phyloP scores from a whole-genome alignment of 2,888 invertebrate species.

The Pristionchus arcanus region DNA sequence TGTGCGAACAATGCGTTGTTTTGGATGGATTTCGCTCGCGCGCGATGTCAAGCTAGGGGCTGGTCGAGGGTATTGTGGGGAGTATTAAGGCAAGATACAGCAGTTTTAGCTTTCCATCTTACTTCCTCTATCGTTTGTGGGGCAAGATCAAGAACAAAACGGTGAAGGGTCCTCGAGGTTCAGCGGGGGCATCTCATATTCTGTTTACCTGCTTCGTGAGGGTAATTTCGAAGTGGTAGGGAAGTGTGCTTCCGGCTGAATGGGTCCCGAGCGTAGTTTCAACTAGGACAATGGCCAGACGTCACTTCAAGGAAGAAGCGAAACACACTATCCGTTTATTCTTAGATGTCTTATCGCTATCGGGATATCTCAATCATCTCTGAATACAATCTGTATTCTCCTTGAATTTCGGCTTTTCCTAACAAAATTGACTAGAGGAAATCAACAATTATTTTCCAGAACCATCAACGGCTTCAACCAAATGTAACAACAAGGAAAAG shows the following conservation, averaged over 20 bases:
- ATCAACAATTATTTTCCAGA: not conserved
- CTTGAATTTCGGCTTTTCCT: no score
- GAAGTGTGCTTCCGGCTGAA: constrained; percentile 10
- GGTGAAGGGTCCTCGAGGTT: not conserved
- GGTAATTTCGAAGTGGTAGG: constrained; percentile 1
- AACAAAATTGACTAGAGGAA: no score
- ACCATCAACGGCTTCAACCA: not conserved
- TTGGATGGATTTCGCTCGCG: constrained; percentile 10
- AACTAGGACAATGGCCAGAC: not conserved
- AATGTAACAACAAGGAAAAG: not conserved
- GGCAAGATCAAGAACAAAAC: not conserved
- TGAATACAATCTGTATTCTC: not conserved
- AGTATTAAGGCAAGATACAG: no score
- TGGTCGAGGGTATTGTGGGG: not conserved
- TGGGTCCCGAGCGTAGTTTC: not conserved
- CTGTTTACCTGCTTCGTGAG: constrained; percentile 16
- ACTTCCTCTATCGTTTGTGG: not conserved
- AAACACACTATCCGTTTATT: not conserved
- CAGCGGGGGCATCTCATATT: not conserved
- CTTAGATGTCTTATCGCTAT: not conserved
- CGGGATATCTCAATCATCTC: not conserved
- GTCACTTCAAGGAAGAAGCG: not conserved
- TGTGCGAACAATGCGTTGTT: constrained; percentile 2
- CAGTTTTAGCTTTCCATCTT: not conserved
- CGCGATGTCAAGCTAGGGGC: not conserved